phyloP scores from a whole-genome alignment of 2,797 vertebrate species.

The Pangasius larnaudii region DNA sequence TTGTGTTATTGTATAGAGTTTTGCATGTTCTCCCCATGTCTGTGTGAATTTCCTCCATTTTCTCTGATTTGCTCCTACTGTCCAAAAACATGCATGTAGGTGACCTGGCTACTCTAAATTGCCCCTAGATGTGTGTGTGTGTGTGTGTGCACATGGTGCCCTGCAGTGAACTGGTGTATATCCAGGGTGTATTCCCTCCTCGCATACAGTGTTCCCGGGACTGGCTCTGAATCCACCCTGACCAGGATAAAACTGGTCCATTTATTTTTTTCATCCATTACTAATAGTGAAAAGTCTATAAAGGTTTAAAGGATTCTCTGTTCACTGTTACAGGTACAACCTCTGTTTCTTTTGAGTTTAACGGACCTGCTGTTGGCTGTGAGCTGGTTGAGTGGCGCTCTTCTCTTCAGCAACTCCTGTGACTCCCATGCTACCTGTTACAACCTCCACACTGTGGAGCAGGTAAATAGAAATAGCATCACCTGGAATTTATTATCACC shows the following conservation, averaged over 20 bases:
- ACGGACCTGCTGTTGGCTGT: slow-evolving; percentile 84
- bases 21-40: too few species aligned
- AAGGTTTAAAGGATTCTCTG: not conserved
- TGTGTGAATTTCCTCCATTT: too few species aligned
- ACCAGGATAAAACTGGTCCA: not conserved
- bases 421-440: slow-evolving; percentile 73
- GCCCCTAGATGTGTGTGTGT: not conserved
- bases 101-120: not conserved
- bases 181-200: not conserved
- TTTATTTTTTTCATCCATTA: not conserved
- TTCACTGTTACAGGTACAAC: slow-evolving; percentile 74
- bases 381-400: slow-evolving; percentile 80
- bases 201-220: not conserved
- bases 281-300: not conserved
- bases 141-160: not conserved
- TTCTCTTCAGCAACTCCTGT: slow-evolving; percentile 74
- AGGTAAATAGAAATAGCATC: slow-evolving; percentile 70
- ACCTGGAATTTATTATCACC: not conserved
- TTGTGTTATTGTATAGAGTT: too few species aligned
- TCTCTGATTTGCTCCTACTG: too few species aligned
- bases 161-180: too few species aligned
- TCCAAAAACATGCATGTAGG: too few species aligned
- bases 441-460: slow-evolving; percentile 82
- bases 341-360: slow-evolving; percentile 84
- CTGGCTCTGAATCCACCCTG: not conserved